Evolutionary conservation across 1,140 invertebrate genomes (phyloP).

Genomic region (Aphelenchoides besseyi): DNA sequence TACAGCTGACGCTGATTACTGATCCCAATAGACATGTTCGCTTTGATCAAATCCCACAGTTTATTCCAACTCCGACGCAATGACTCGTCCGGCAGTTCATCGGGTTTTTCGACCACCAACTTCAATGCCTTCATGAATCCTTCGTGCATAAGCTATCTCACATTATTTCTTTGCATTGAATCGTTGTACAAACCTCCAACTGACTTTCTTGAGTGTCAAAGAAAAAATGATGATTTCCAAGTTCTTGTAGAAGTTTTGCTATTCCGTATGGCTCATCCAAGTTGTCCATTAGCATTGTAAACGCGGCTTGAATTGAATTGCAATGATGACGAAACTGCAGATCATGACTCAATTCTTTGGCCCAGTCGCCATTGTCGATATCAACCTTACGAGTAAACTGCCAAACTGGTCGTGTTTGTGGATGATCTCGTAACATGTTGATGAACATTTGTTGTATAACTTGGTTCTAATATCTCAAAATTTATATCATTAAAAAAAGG

Average conservation of each 20-base stretch:
- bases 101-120: constrained; percentile 39
- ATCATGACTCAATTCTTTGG: constrained; percentile 13
- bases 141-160: constrained; percentile 37
- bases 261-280: constrained; percentile 52
- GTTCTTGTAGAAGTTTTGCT: constrained; percentile 47
- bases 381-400: constrained; percentile 53
- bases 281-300: constrained; percentile 62
- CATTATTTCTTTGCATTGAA: constrained; percentile 26
- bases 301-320: constrained; percentile 50
- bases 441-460: constrained; percentile 50
- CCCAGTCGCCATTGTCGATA: constrained; percentile 34
- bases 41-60: constrained; percentile 41
- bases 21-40: constrained; percentile 51
- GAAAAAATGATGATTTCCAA: constrained; percentile 62
- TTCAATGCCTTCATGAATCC: constrained; percentile 47
- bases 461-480: constrained; percentile 44
- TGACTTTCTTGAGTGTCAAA: constrained; percentile 60
- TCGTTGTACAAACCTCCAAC: constrained; percentile 53
- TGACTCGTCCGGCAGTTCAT: constrained; percentile 44
- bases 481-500: neutral
- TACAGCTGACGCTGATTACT: constrained; percentile 52
- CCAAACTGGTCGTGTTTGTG: constrained; percentile 57
- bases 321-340: constrained; percentile 51
- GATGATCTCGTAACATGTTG: constrained; percentile 48
- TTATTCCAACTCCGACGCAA: constrained; percentile 50